phyloP scores from a whole-genome alignment of 2,888 invertebrate species.

The Meta bourneti region DNA sequence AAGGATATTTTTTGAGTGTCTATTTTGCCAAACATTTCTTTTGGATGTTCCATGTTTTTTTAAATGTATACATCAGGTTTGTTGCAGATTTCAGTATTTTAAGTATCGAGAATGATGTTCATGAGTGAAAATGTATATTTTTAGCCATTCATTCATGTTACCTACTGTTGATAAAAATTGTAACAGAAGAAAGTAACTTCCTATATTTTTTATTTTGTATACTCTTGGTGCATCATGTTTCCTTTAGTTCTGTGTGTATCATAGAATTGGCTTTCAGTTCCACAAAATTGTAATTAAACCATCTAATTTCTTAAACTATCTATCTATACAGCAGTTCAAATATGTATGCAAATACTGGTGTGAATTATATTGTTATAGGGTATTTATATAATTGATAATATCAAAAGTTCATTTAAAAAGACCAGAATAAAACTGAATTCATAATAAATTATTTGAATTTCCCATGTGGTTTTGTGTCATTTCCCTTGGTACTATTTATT shows the following conservation, averaged over 20 bases:
- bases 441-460: constrained; percentile 54
- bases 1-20: too few relatives aligned
- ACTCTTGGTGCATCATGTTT: neutral
- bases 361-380: constrained; percentile 35
- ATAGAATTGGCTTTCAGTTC: constrained; percentile 3
- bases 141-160: constrained; percentile 7
- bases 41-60: neutral
- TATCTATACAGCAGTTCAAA: too few relatives aligned
- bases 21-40: neutral
- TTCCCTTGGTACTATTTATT: neutral
- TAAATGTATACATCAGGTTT: neutral
- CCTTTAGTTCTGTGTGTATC: neutral
- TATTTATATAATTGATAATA: constrained; percentile 35
- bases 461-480: constrained; percentile 43
- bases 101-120: neutral
- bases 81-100: neutral
- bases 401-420: constrained; percentile 39
- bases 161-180: neutral
- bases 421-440: constrained; percentile 26
- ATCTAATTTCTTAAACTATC: neutral
- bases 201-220: neutral
- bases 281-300: neutral
- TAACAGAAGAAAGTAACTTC: neutral
- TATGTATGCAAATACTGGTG: neutral
- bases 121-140: neutral